Percentiles rank a stretch among this genome's conserved stretches.
Evolutionary conservation across 2,888 invertebrate genomes (phyloP).

Genomic region (Machimus atricapillus): DNA sequence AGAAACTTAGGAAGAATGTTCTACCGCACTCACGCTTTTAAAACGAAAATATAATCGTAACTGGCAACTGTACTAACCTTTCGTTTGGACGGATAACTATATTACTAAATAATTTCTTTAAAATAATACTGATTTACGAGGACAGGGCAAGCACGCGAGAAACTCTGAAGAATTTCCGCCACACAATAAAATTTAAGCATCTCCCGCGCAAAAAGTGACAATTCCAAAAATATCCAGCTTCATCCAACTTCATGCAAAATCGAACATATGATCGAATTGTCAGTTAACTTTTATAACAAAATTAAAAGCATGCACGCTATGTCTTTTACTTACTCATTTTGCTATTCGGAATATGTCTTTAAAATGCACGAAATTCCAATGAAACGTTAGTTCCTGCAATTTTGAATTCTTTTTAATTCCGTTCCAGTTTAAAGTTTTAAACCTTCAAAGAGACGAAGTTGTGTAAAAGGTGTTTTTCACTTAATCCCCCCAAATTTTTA

Average conservation of each 20-base stretch:
- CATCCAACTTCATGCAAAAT: not conserved
- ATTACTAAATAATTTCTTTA: not conserved
- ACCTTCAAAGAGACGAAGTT: not conserved
- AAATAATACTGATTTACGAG: not conserved
- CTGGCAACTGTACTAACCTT: not conserved
- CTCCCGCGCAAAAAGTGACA: not conserved
- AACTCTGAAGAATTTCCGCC: not conserved
- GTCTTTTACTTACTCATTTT: not conserved
- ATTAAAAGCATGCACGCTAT: not conserved
- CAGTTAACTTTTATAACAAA: not conserved
- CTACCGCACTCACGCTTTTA: not conserved
- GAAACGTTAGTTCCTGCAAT: not conserved
- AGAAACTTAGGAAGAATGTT: too few species aligned
- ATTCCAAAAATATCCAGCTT: not conserved
- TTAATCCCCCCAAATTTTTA: not conserved
- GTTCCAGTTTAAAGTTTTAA: not conserved
- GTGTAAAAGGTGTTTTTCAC: not conserved
- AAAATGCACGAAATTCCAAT: not conserved
- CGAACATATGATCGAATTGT: not conserved
- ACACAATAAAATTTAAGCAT: not conserved
- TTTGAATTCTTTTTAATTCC: not conserved
- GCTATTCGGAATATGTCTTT: not conserved
- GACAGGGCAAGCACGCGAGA: not conserved
- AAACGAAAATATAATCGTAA: not conserved
- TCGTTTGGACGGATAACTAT: not conserved